Evolutionary conservation across 2,888 invertebrate species (phyloP).

Genomic region (Scrobipalpa atriplicella): DNA sequence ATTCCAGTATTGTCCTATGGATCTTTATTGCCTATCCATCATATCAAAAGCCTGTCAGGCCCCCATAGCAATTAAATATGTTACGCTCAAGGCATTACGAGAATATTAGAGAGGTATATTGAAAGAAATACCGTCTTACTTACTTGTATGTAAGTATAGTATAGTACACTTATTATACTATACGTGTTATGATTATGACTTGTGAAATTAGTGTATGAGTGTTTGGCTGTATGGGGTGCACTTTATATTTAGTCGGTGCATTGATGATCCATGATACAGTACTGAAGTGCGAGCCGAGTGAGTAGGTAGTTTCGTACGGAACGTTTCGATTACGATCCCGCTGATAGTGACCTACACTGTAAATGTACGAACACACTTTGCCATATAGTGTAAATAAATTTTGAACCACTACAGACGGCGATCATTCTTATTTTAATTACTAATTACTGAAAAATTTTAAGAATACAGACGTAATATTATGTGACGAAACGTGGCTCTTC

Average conservation of each 20-base stretch:
- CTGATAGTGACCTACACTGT: conserved; percentile 45
- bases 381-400: conserved; percentile 52
- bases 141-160: neutral
- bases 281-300: conserved; percentile 22
- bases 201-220: neutral
- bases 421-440: conserved; percentile 42
- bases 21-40: conserved; percentile 16
- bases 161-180: neutral
- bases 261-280: conserved; percentile 21
- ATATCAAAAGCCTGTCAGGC: neutral
- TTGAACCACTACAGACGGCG: conserved; percentile 44
- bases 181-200: neutral
- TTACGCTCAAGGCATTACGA: neutral
- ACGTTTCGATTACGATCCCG: conserved; percentile 29
- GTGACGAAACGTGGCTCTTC: conserved; percentile 32
- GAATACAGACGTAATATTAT: conserved; percentile 38
- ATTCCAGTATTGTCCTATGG: conserved; percentile 37
- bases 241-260: neutral
- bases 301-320: conserved; percentile 24
- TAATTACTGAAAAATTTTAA: conserved; percentile 32
- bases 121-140: neutral
- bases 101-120: neutral
- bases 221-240: neutral
- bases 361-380: conserved; percentile 47
- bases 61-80: neutral